Base-by-base conservation (phyloP, 2,797 vertebrate genomes). In the Tragelaphus eurycerus region DNA sequence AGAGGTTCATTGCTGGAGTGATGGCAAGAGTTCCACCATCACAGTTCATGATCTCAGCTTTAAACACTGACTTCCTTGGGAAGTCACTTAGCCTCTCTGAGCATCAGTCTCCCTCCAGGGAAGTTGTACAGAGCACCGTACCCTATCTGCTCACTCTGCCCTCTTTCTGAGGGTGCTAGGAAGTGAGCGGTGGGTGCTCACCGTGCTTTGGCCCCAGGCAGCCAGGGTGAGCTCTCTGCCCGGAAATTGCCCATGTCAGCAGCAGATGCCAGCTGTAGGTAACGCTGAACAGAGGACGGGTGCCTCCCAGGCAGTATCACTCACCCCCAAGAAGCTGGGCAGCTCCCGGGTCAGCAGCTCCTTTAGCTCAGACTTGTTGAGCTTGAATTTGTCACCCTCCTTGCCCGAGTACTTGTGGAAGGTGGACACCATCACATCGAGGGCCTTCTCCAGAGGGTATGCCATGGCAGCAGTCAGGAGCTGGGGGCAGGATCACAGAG, bases 351-450 rank as follows among this genome's bases (percentile, higher is more conserved):
- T 55, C 23, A 99, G 97, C 97, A 99, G 60, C 0, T 99, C 99
- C 96, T 99, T 99, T 52, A 99, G 98, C 98, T 99, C 99, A 0
- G 0, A 9, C 52, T 99, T 99, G 96, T 25, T 99, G 64, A 99
- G 99, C 23, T 98, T 99, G 96, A 43, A 7, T 2, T 98, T 98
- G 98, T 99, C 98, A 0, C 99, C 99, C 21, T 98, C 98, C 21
- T 98, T 98, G 50, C 98, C 96, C 0, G 99, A 98, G 38, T 99
- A 99, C 95, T 98, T 99, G 94, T 98, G 29, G 98, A 99, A 99
- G 78, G 97, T 16, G 2, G 16, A 0, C 90, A 99, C 99, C 78
- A 99, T 98, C 82, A 97, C 95, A 0, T 92, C 52, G 95, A 99
- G 98, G 0, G 98, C 97, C 0, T 98, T 93, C 86, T 99, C 97